A percentile compares a stretch with the other conserved stretches of the same genome.
Evolutionary conservation across 2,113 vertebrate species (phyloP).

Genomic region (Amphiprion percula): DNA sequence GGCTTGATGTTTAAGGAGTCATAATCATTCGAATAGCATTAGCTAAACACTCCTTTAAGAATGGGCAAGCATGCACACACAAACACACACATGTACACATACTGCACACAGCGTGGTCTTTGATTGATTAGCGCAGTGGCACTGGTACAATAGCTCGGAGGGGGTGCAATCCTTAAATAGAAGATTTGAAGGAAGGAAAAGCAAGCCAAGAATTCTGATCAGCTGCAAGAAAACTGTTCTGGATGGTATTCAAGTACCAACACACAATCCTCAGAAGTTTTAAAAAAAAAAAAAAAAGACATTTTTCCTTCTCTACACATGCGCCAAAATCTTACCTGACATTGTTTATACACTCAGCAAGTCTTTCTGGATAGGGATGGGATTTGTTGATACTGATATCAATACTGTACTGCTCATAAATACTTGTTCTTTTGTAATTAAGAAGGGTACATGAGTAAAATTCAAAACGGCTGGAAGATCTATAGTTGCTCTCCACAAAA

Average conservation of each 20-base stretch:
- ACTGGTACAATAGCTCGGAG: slow-evolving; percentile 84
- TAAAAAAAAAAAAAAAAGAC: slow-evolving; percentile 9
- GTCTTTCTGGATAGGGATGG: not conserved
- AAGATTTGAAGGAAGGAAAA: slow-evolving; percentile 76
- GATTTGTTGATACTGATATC: not conserved
- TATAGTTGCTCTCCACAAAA: not conserved
- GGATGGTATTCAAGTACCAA: slow-evolving; percentile 61
- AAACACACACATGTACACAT: slow-evolving; percentile 10
- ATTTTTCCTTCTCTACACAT: slow-evolving; percentile 1
- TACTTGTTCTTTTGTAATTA: not conserved
- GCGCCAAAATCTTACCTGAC: not conserved
- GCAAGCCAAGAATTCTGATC: slow-evolving; percentile 83
- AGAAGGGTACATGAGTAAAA: not conserved
- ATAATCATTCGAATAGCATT: slow-evolving; percentile 79
- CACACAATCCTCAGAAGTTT: slow-evolving; percentile 55
- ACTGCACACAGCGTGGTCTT: slow-evolving; percentile 67
- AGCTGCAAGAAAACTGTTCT: slow-evolving; percentile 71
- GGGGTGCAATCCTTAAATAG: slow-evolving; percentile 84
- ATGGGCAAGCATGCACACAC: slow-evolving; percentile 33
- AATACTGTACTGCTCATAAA: not conserved
- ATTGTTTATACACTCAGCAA: not conserved
- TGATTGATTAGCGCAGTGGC: slow-evolving; percentile 87
- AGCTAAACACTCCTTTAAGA: slow-evolving; percentile 69
- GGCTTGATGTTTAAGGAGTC: slow-evolving; percentile 82
- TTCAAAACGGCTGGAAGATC: not conserved